Conservation (phyloP, 2,113 vertebrate genomes). For the Tautogolabrus adspersus region DNA sequence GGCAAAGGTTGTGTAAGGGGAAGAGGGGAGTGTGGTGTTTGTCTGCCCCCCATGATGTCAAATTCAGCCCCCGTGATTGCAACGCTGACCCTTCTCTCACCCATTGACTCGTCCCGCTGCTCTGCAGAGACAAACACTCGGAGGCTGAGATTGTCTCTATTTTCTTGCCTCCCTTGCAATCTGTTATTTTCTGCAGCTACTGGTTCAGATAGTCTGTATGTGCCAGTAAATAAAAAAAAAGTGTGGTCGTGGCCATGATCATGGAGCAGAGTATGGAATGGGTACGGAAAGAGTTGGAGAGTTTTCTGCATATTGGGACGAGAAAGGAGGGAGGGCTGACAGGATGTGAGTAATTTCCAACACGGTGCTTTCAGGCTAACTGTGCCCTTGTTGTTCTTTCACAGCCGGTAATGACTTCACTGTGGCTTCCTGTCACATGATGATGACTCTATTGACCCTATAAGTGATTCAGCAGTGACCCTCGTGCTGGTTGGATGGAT, state of each 20-base stretch:
- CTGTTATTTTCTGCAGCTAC: conserved; percentile 52
- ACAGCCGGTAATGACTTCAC: conserved; percentile 73
- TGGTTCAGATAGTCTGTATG: conserved; percentile 30
- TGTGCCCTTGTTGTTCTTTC: conserved; percentile 77
- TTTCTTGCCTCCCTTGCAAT: conserved; percentile 28
- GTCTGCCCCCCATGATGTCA: conserved; percentile 24
- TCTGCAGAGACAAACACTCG: conserved; percentile 42
- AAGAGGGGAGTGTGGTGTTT: conserved; percentile 11
- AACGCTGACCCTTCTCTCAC: conserved; percentile 50
- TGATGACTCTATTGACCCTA: conserved; percentile 23
- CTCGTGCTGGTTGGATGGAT: not conserved
- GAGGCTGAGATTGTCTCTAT: conserved; percentile 45
- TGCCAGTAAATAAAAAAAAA: not conserved
- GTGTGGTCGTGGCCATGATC: conserved; percentile 11
- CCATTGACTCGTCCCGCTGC: conserved; percentile 20
- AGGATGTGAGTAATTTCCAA: conserved; percentile 76
- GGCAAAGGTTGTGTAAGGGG: conserved; percentile 23
- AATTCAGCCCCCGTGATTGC: conserved; percentile 44
- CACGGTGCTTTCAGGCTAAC: conserved; percentile 44
- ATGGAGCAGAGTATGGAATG: conserved; percentile 15
- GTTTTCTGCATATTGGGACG: conserved; percentile 11
- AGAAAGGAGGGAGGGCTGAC: conserved; percentile 57
- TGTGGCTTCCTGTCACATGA: conserved; percentile 69
- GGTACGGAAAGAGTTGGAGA: conserved; percentile 2
- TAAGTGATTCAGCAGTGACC: conserved; percentile 62